Evolutionary conservation across 2,888 invertebrate species (phyloP), one percentile per base, ranked within the genome.

Genomic region (Idaea aversata): DNA sequence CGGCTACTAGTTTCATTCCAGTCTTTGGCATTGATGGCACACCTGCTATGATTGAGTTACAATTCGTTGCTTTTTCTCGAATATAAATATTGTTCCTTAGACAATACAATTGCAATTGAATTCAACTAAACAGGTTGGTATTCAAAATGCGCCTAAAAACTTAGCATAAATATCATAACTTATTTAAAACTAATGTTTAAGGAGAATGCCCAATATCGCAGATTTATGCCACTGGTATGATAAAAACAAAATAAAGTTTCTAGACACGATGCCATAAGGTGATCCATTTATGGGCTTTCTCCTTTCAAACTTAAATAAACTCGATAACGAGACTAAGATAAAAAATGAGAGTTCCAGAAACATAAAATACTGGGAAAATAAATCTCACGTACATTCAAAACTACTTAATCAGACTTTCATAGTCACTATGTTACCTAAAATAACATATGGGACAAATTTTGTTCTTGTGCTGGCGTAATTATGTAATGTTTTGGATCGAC

Each of bases 1-100:
- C 65, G 67, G 64, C 67, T 68, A 69, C 65, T 34, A 70, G 61
- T 74, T 76, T 72, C 74, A 74, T 75, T 79, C 77, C 80, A 81
- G 79, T 84, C 82, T 83, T 85, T 83, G 82, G 82, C 76, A 78
- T 77, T 75, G 70, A 75, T 74, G 75, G 74, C 75, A 76, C 74
- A 66, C 62, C 63, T 63, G 68, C 69, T 68, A 66, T 63, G 63
- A 15, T 59, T 63, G 59, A 47, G 66, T 59, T 63, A 63, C 15
- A 58, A 15, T 15, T 6, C 15, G 15, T 15, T 58, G 15, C 0
- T 58, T 4, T 57, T 57, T 25, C 25, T 25, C 25, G 25, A 25
- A 25, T 25, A 25, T 25, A 25, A 25, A 25, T 3, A 25, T 25
- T 25, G 25, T 25, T 25, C 3, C 25, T 25, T 2, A 25, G 25